phyloP scores from a whole-genome alignment of 2,888 invertebrate species.

The Pandemis corylana region DNA sequence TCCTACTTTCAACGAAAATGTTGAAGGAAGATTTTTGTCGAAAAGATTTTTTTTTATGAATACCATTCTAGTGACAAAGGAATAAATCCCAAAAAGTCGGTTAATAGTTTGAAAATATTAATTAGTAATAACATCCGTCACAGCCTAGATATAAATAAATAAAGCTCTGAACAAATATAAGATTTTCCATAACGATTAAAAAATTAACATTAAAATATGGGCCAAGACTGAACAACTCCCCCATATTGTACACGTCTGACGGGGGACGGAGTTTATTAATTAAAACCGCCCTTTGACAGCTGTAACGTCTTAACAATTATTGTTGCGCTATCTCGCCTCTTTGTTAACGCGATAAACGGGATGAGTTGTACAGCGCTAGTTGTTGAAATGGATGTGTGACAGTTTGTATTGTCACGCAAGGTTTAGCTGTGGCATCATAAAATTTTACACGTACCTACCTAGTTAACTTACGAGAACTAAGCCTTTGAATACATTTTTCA shows the following conservation, averaged over 20 bases:
- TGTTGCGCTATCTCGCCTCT: conserved; percentile 63
- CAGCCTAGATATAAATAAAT: too few species aligned
- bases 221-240: conserved; percentile 6
- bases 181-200: neutral
- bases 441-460: too few species aligned
- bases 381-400: conserved; percentile 6
- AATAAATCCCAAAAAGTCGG: too few species aligned
- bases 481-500: neutral
- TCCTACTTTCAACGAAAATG: too few species aligned
- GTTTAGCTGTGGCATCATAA: neutral
- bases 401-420: conserved; percentile 12
- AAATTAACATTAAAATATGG: neutral
- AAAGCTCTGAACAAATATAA: too few species aligned
- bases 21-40: too few species aligned
- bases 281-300: conserved; percentile 72
- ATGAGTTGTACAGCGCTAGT: conserved; percentile 11
- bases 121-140: too few species aligned
- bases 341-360: conserved; percentile 47
- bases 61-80: too few species aligned
- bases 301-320: conserved; percentile 68
- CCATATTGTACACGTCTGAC: conserved; percentile 41
- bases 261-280: conserved; percentile 65
- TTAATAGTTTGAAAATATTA: too few species aligned
- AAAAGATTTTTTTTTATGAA: too few species aligned
- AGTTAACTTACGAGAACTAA: too few species aligned